Conservation (phyloP, 2,113 vertebrate genomes). For the Phrynocephalus versicolor region DNA sequence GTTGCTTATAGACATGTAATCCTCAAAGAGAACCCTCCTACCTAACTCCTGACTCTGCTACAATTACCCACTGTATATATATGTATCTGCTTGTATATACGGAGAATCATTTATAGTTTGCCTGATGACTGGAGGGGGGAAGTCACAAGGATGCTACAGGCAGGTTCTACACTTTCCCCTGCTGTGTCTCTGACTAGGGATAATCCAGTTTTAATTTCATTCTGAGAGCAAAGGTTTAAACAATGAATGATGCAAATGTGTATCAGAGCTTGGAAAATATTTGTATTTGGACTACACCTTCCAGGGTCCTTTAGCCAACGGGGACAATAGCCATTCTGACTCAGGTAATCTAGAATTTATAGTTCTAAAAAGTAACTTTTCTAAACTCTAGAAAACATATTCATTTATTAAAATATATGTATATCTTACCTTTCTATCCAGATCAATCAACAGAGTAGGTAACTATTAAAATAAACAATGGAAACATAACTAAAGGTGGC, state of each 20-base stretch:
- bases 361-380: no score
- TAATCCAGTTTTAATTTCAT: neutral
- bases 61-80: neutral
- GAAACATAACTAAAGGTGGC: neutral
- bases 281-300: no score
- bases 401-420: neutral
- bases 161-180: neutral
- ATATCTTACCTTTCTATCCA: neutral
- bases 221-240: neutral
- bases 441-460: neutral
- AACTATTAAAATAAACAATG: no score
- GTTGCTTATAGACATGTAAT: neutral
- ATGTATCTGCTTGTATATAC: neutral
- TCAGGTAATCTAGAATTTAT: no score
- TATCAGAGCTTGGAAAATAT: neutral
- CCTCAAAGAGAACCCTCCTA: neutral
- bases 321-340: no score
- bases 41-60: neutral
- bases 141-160: neutral
- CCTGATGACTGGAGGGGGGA: neutral
- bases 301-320: no score
- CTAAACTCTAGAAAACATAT: no score
- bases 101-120: neutral
- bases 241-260: neutral
- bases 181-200: neutral